Percentiles rank a stretch among this genome's conserved stretches.
Conservation (phyloP, 2,113 vertebrate species). For the Phainopepla nitens region DNA sequence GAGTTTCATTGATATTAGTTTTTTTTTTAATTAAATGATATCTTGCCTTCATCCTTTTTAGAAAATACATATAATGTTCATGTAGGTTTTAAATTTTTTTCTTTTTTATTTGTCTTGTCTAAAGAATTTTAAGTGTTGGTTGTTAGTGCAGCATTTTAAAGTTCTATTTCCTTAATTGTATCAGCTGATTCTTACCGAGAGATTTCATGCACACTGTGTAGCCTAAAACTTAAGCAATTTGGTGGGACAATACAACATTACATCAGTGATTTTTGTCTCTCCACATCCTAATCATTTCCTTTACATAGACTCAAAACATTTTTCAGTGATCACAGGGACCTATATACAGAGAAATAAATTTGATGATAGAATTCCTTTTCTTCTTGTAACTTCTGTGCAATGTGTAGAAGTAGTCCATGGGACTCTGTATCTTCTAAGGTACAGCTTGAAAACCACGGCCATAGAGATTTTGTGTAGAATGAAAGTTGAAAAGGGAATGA, state of each 20-base stretch:
- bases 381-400: neutral
- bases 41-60: neutral
- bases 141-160: neutral
- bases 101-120: neutral
- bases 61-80: neutral
- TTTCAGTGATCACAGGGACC: neutral
- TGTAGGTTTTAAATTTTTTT: neutral
- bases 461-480: neutral
- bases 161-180: neutral
- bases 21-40: neutral
- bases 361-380: neutral
- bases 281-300: accelerated
- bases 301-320: neutral
- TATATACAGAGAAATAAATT: neutral
- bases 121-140: neutral
- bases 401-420: neutral
- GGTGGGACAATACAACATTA: neutral
- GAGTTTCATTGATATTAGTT: neutral
- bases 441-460: neutral
- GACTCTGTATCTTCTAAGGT: neutral
- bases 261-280: neutral
- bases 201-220: neutral
- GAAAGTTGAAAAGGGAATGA: neutral
- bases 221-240: neutral
- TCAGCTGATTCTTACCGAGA: neutral